A percentile compares a stretch with the other conserved stretches of the same genome.
Conservation (phyloP, 2,797 vertebrate genomes). For the Gallinago stenura region DNA sequence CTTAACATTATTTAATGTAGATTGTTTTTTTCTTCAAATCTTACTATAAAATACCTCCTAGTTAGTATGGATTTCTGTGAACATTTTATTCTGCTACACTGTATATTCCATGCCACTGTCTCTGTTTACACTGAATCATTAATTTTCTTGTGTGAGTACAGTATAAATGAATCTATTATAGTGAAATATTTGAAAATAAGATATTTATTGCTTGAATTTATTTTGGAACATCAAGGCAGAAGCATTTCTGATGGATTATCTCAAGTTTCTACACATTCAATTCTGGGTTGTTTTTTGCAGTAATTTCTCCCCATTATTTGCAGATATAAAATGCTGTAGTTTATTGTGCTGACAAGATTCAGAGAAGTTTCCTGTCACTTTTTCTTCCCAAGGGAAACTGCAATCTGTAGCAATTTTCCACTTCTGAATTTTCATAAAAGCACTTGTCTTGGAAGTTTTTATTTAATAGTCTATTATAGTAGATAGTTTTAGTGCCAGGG, state of each 20-base stretch:
- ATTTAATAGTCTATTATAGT: background rate
- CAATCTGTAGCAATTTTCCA: background rate
- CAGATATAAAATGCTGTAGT: background rate
- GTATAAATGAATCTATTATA: background rate
- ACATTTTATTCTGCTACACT: background rate
- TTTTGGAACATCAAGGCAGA: conserved; percentile 19
- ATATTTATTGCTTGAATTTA: conserved; percentile 33
- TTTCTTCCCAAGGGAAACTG: conserved; percentile 30
- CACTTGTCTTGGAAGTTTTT: background rate
- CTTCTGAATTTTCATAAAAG: conserved; percentile 47
- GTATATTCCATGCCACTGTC: background rate
- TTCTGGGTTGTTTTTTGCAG: background rate
- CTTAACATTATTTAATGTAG: background rate
- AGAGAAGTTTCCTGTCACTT: background rate
- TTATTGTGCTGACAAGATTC: conserved; percentile 22
- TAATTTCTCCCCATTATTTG: conserved; percentile 40
- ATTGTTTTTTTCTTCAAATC: background rate
- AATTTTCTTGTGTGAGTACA: background rate
- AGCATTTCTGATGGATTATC: conserved; percentile 19
- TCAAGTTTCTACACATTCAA: conserved; percentile 23
- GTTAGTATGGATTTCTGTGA: background rate
- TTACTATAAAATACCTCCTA: background rate
- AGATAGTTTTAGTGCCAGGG: background rate
- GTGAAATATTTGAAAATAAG: conserved; percentile 37
- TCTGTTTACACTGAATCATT: background rate